Evolutionary conservation across 2,113 vertebrate species (phyloP), one percentile per base, ranked within the genome.

Genomic region (Chaetops frenatus): DNA sequence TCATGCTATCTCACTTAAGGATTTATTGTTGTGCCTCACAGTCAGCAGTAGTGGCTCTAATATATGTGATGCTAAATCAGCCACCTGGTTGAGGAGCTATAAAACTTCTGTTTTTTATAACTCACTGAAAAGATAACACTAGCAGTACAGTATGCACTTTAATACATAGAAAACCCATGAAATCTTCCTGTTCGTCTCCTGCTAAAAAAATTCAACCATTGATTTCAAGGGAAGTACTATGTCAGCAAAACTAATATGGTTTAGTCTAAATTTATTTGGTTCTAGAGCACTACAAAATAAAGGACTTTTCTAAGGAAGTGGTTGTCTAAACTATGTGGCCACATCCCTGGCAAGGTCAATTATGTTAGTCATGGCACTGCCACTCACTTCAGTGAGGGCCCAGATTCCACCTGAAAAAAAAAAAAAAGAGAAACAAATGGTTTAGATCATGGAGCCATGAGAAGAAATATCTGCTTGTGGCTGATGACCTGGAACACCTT

Each of bases 51-150:
- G 56, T 61, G 56, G 48, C 33, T 92, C 20, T 93, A 90, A 93
- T 95, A 74, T 67, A 93, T 86, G 67, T 81, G 81, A 93, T 92
- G 95, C 88, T 88, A 92, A 94, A 82, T 92, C 92, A 94, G 87
- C 92, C 79, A 91, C 85, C 85, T 96, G 92, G 51, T 56, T 70
- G 90, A 90, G 40, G 44, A 88, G 44, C 81, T 81, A 31, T 70
- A 95, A 92, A 92, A 78, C 83, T 86, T 60, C 56, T 94, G 58
- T 90, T 92, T 86, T 73, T 66, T 93, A 62, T 91, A 95, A 95
- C 35, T 96, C 91, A 91, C n/a, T n/a, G 74, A 28, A 94, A 93
- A 96, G 90, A 90, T 94, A 94, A 83, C 74, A 42, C 35, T 56
- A 56, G 38, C 81, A 86, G 76, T 85, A 70, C 61, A 66, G 54